phyloP scores from a whole-genome alignment of 2,113 vertebrate genomes.

The Engystomops pustulosus region DNA sequence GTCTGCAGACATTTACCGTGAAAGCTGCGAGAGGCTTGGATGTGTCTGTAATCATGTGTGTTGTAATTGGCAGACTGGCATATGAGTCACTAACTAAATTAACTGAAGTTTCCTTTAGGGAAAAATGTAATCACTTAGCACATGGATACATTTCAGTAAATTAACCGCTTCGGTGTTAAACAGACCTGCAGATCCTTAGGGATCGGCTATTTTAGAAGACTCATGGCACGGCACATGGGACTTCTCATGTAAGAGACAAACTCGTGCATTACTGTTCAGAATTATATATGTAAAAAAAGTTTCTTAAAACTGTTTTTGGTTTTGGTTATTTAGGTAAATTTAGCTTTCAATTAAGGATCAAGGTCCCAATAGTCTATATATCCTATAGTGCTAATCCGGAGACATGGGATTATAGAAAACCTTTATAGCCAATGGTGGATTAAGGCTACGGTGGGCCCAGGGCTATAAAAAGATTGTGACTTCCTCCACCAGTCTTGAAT shows the following conservation, averaged over 20 bases:
- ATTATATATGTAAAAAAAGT: background rate
- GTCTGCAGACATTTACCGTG: conserved; percentile 48
- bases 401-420: background rate
- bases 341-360: too few relatives aligned
- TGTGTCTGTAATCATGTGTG: conserved; percentile 73
- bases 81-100: conserved; percentile 79
- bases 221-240: conserved; percentile 53
- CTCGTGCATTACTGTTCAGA: too few relatives aligned
- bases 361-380: background rate
- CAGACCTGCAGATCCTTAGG: conserved; percentile 38
- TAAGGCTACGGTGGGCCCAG: too few relatives aligned
- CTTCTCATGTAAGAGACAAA: conserved; percentile 18
- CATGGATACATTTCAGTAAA: conserved; percentile 73
- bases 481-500: too few relatives aligned
- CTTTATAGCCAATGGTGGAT: too few relatives aligned
- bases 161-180: conserved; percentile 67
- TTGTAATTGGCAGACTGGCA: conserved; percentile 76
- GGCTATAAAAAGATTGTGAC: too few relatives aligned
- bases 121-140: conserved; percentile 78
- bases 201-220: conserved; percentile 11
- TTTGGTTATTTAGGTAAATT: background rate
- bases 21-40: conserved; percentile 40
- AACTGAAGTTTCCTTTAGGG: conserved; percentile 82
- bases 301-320: background rate
- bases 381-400: background rate